Evolutionary conservation across 2,113 vertebrate genomes (phyloP), one percentile per base, ranked within the genome.

Genomic region (Struthio camelus): DNA sequence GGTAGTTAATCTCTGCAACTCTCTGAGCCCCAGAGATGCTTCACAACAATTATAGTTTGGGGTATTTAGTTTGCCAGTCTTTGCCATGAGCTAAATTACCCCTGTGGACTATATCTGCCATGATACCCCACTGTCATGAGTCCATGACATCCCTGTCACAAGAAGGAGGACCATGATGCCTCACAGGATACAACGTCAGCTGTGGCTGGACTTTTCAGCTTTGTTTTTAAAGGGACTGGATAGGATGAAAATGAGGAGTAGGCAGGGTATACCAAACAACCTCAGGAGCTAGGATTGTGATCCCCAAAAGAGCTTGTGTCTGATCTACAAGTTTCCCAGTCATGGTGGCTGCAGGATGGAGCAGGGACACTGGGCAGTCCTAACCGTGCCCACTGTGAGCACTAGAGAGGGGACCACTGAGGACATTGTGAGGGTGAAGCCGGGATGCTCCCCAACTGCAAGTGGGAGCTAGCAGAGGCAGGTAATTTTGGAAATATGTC

Each of bases 1-100:
- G 22, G 9, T 36, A 6, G 53, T 56, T 61, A 69, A 87, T 27
- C 2, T 51, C 32, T 92, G 40, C 20, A 62, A 28, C 14, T 48
- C 20, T 42, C 30, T 0, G 0, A 54, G 4, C 11, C 30, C 8
- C 53, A 77, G 30, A 48, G 12, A n/a, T 38, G 24, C 50, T 14
- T 73, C 17, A 27, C 27, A 50, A 30, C 19, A 86, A 40, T 13
- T 25, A 70, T 18, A 66, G 34, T 38, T 23, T 79, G 54, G 53
- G 30, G 1, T 2, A 72, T 36, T 19, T 32, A 40, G 18, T 14
- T 61, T 44, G 69, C 14, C 18, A 42, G 36, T 36, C 18, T 61
- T 73, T 25, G 53, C 38, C 50, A 73, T 1, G 1, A 53, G 6
- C 7, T 59, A 50, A 71, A 71, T 79, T 71, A 61, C 14, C 6